Evolutionary conservation across 2,797 vertebrate species (phyloP).

Genomic region (Sebastes melanostomus): DNA sequence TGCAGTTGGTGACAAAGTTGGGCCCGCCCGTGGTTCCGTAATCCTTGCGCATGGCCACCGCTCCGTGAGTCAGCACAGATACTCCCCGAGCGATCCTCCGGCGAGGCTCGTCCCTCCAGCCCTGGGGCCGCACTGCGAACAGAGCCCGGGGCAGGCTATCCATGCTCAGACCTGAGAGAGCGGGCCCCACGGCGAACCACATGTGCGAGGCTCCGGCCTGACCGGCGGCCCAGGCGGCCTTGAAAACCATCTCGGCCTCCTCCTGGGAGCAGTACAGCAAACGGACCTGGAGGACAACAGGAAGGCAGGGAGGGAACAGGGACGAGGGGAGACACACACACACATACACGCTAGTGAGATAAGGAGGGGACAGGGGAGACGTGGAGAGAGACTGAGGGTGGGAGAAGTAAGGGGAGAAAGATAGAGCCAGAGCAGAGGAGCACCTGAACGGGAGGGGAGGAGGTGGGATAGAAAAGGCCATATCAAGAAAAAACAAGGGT

Average conservation of each 20-base stretch:
- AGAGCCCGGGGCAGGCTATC: slow-evolving; percentile 87
- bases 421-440: slow-evolving; percentile 61
- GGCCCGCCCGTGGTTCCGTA: slow-evolving; percentile 88
- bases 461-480: slow-evolving; percentile 47
- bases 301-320: slow-evolving; percentile 66
- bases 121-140: slow-evolving; percentile 92
- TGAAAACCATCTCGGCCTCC: slow-evolving; percentile 91
- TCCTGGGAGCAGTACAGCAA: slow-evolving; percentile 96
- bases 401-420: slow-evolving; percentile 65
- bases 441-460: slow-evolving; percentile 36
- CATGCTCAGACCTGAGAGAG: slow-evolving; percentile 86
- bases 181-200: slow-evolving; percentile 94
- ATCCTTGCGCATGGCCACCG: slow-evolving; percentile 90
- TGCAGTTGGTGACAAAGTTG: slow-evolving; percentile 92
- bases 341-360: slow-evolving; percentile 80
- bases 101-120: slow-evolving; percentile 92
- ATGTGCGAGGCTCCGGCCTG: slow-evolving; percentile 92
- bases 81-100: slow-evolving; percentile 90
- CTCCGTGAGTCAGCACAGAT: slow-evolving; percentile 92
- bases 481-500: slow-evolving; percentile 55
- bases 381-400: slow-evolving; percentile 66
- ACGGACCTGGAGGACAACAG: slow-evolving; percentile 83
- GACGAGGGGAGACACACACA: slow-evolving; percentile 75
- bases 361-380: slow-evolving; percentile 70
- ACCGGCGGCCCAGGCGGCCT: slow-evolving; percentile 89